Percentiles rank a stretch among this genome's conserved stretches.
Evolutionary conservation across 2,113 vertebrate species (phyloP).

Genomic region (Colaptes auratus): DNA sequence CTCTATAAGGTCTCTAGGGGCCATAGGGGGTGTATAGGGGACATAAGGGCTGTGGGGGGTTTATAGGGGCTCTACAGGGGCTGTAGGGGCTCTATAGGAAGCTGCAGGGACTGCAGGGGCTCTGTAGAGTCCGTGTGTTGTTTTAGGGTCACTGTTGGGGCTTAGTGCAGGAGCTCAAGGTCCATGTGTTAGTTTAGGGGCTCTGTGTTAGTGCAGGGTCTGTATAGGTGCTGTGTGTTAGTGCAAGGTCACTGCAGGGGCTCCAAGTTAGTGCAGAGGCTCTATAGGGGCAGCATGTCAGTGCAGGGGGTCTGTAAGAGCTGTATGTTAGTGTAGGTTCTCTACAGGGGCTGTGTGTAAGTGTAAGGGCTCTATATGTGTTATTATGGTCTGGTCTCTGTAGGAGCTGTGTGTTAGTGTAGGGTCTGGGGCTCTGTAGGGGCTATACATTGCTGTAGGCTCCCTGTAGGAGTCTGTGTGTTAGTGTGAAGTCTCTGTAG

Average conservation of each 20-base stretch:
- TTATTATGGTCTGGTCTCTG: background rate
- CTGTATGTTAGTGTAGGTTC: too few relatives aligned
- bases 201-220: background rate
- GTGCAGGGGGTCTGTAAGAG: too few relatives aligned
- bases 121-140: background rate
- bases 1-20: too few relatives aligned
- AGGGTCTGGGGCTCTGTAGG: fast-evolving
- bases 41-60: too few relatives aligned
- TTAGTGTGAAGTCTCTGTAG: background rate
- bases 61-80: too few relatives aligned
- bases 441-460: background rate
- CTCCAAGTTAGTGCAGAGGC: background rate
- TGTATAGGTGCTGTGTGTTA: too few relatives aligned
- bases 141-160: background rate
- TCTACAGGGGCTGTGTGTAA: background rate
- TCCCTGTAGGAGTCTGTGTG: fast-evolving
- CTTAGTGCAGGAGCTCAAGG: background rate
- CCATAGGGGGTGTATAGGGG: too few relatives aligned
- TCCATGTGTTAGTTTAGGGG: too few relatives aligned
- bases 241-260: background rate
- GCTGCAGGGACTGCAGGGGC: too few relatives aligned
- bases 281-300: background rate
- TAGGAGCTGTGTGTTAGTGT: background rate
- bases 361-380: background rate
- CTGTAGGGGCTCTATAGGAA: too few relatives aligned